Conservation (phyloP, 2,888 invertebrate genomes). For the Calliphora vomitoria region DNA sequence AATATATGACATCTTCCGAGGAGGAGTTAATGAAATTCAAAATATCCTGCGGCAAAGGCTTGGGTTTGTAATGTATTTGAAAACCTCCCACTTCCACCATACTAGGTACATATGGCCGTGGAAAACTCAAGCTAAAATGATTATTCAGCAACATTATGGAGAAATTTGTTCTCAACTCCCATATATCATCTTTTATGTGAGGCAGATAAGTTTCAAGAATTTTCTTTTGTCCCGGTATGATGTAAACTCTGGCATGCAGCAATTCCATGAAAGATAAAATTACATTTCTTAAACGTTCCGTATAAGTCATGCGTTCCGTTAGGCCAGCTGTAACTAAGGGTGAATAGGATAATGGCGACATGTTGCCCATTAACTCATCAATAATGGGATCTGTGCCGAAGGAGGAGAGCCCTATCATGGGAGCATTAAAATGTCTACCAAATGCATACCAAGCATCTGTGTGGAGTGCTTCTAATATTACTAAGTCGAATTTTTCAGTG, state of each 20-base stretch:
- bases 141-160: constrained; percentile 81
- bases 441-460: constrained; percentile 81
- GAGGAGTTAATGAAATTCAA: constrained; percentile 83
- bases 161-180: constrained; percentile 77
- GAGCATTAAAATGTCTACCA: constrained; percentile 80
- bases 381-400: constrained; percentile 76
- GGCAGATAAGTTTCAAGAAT: constrained; percentile 71
- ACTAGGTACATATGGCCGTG: constrained; percentile 82
- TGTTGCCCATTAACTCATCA: constrained; percentile 77
- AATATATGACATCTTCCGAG: constrained; percentile 84
- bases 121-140: constrained; percentile 81
- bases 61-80: constrained; percentile 79
- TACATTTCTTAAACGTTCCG: constrained; percentile 81
- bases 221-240: constrained; percentile 43
- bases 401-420: constrained; percentile 77
- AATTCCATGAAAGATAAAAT: constrained; percentile 54
- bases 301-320: constrained; percentile 81
- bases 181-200: constrained; percentile 75
- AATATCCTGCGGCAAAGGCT: constrained; percentile 80
- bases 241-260: constrained; percentile 28
- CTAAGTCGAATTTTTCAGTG: constrained; percentile 81
- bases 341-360: constrained; percentile 80
- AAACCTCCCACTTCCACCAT: constrained; percentile 83
- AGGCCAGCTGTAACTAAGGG: constrained; percentile 77
- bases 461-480: constrained; percentile 81